Base-by-base conservation (phyloP, 1,140 invertebrate species). In the Antheraea mylitta region DNA sequence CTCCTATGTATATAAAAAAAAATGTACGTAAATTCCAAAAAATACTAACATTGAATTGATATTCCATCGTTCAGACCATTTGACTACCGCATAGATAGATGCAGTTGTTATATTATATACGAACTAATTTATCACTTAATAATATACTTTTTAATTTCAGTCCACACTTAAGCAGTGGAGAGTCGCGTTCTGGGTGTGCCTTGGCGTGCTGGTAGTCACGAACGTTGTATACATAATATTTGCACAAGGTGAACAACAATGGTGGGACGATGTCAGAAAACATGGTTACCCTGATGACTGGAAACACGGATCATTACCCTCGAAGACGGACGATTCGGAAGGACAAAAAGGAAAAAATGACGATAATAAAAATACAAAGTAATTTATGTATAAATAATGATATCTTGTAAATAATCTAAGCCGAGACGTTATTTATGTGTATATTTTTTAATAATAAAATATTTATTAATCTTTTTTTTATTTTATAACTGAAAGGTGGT, bases 131-230 rank as follows among this genome's bases (percentile, higher is more conserved):
- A 7, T 42, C 38, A 42, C 7, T 42, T 42, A 10, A 42, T 4
- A 8, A 42, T 11, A 42, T 42, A 22, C 19, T 68, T 73, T 80
- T 82, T 64, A 72, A 93, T 90, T 93, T 70, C 89, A 97, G 96
- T 94, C 95, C 72, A 94, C 94, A 7, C 78, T 96, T 3, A 86
- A 93, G 36, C 94, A 97, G 90, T 98, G 97, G 97, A 93, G 96
- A 60, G 83, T 94, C 1, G 96, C 98, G 0, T 98, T 98, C 84
- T 98, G 96, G 95, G 95, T 97, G 48, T 94, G 95, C 5, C 93
- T 96, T 19, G 95, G 78, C 0, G 93, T 97, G 0, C 95, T 97
- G 70, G 85, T 95, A 0, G 73, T 95, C 5, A 96, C 96, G 0
- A 96, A 96, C 70, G 68, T 96, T 0, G 71, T 97, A 8, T 98